Base-by-base conservation (phyloP, 2,113 vertebrate species). In the Helogale parvula region DNA sequence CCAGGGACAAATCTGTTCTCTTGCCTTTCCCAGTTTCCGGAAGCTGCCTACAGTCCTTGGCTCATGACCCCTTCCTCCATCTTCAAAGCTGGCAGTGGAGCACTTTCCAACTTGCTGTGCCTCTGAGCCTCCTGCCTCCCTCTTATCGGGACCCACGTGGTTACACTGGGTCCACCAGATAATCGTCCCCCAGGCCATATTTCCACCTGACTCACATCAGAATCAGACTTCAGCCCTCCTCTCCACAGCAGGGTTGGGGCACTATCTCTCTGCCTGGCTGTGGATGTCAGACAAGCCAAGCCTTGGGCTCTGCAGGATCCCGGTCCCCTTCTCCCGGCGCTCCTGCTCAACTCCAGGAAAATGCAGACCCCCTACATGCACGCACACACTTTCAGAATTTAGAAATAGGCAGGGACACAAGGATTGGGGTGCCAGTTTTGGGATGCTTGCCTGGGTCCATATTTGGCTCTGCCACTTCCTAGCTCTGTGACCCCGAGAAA, bases 401-500 rank as follows among this genome's bases (percentile, higher is more conserved):
- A 71, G 82, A 81, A 68, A 52, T 5, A 71, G 17, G 14, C 47
- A 38, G n/a, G 33, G 60, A 72, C 4, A 66, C 12, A 84, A 47
- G 31, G 5, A 7, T 15, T 1, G 13, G 91, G 50, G 11, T 52
- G 29, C 66, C 47, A 25, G 2, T 66, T 38, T 52, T 41, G n/a
- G 11, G 52, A 23, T 4, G 31, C 60, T 23, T 50, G 65, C 60
- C 65, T 29, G 93, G 3, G 31, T 8, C 27, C 8, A 0, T 11
- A 27, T 81, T 27, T 57, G 65, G 31, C 45, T 54, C 76, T 11
- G 89, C 21, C 31, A 14, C 33, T 41, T 76, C 50, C 79, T 57
- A 25, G 87, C 74, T 96, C 68, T 69, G 85, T 57, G 80, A 74
- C 69, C 38, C 81, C 50, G 21, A 52, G 63, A 31, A 80, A 87